Evolutionary conservation across 2,113 vertebrate species (phyloP).

Genomic region (Xyliphius kryptos): DNA sequence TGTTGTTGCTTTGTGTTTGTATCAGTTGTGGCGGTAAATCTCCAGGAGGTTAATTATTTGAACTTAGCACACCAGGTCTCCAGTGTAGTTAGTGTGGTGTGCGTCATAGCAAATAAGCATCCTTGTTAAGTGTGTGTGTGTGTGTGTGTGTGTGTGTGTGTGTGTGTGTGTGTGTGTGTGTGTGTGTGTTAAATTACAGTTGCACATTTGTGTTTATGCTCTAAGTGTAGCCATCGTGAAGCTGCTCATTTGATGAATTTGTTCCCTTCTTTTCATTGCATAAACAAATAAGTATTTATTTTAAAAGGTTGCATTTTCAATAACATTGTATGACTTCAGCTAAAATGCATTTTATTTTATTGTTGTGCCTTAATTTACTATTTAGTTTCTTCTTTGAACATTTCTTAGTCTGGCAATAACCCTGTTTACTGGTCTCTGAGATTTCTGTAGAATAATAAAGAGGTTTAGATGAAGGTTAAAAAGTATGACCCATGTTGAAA

Average conservation of each 20-base stretch:
- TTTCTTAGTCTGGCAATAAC: too few relatives aligned
- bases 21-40: conserved; percentile 21
- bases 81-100: conserved; percentile 44
- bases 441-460: too few relatives aligned
- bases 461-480: too few relatives aligned
- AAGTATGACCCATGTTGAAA: too few relatives aligned
- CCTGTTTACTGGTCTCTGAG: too few relatives aligned
- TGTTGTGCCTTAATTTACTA: not conserved
- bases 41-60: conserved; percentile 59
- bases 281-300: conserved; percentile 4
- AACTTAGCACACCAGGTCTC: conserved; percentile 28
- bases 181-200: not conserved
- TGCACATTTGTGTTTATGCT: conserved; percentile 1
- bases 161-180: conserved; percentile 13
- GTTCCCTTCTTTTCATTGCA: conserved; percentile 17
- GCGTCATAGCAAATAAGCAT: conserved; percentile 51
- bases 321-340: too few relatives aligned
- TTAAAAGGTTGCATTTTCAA: not conserved
- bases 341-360: too few relatives aligned
- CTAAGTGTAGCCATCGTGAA: not conserved
- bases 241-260: conserved; percentile 6
- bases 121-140: conserved; percentile 25
- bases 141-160: conserved; percentile 33
- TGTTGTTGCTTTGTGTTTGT: not conserved
- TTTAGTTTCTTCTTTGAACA: not conserved